Percentiles rank a stretch among this genome's conserved stretches.
These are phyloP conservation scores for Dryobotodes eremita DNA, from an alignment of 2,888 invertebrate genomes.

Conservation along the genomic window DNA sequence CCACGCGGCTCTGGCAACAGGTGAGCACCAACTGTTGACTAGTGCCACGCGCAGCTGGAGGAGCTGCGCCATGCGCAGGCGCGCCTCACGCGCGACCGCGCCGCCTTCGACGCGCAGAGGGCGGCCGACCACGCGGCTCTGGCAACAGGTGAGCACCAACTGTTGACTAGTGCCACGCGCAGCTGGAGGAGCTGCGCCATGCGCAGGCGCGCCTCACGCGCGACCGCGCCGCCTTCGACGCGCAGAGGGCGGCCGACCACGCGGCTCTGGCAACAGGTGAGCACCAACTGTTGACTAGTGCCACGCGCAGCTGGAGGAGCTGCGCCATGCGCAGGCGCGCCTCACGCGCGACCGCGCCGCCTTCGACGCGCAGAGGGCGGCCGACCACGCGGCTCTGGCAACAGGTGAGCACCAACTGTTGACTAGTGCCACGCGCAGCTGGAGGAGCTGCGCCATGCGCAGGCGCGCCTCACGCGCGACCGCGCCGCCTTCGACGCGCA, in stretches of 20 bases:
- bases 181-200: neutral
- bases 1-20: no score
- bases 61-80: no score
- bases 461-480: constrained; percentile 95
- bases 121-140: no score
- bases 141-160: neutral
- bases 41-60: no score
- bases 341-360: constrained; percentile 94
- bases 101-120: no score
- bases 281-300: no score
- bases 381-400: neutral
- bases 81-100: constrained; percentile 74
- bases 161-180: no score
- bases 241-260: constrained; percentile 97
- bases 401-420: constrained; percentile 7
- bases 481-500: constrained; percentile 94
- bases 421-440: no score
- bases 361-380: constrained; percentile 94
- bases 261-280: neutral
- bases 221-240: constrained; percentile 90
- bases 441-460: constrained; percentile 91
- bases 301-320: neutral
- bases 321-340: constrained; percentile 73
- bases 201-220: constrained; percentile 83
- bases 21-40: no score